These are phyloP conservation scores for Hydraecia micacea DNA, from an alignment of 2,888 invertebrate genomes.

Conservation along the genomic window DNA sequence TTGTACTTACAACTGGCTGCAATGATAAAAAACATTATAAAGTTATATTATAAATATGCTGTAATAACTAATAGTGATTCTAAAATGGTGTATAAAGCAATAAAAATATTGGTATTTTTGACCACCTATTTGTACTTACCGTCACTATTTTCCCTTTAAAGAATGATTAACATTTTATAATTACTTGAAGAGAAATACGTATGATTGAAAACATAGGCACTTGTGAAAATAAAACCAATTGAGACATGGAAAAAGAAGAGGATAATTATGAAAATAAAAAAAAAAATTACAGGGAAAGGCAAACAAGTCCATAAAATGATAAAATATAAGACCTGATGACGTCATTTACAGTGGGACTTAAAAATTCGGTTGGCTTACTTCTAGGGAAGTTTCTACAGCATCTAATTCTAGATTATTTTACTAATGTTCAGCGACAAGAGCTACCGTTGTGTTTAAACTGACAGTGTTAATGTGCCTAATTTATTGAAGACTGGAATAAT, in stretches of 20 bases:
- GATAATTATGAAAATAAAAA: neutral
- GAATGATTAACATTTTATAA: neutral
- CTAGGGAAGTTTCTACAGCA: slow-evolving; percentile 20
- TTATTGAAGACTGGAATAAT: slow-evolving; percentile 17
- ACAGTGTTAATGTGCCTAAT: slow-evolving; percentile 24
- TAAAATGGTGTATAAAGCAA: neutral
- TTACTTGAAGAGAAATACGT: neutral
- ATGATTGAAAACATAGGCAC: neutral
- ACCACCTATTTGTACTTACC: slow-evolving; percentile 18
- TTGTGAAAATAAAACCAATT: neutral
- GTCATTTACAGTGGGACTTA: neutral
- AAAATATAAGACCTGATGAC: neutral
- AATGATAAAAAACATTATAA: slow-evolving; percentile 47
- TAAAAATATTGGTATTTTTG: neutral
- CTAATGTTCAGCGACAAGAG: neutral
- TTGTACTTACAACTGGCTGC: slow-evolving; percentile 65
- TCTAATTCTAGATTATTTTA: slow-evolving; percentile 26
- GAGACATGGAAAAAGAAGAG: neutral
- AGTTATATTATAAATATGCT: slow-evolving; percentile 12
- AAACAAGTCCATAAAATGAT: neutral
- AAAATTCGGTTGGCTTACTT: slow-evolving; percentile 4
- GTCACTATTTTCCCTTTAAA: slow-evolving; percentile 8
- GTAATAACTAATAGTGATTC: slow-evolving; percentile 4
- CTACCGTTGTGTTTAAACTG: slow-evolving; percentile 21
- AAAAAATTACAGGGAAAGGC: neutral